These are phyloP conservation scores for Sebastes wilsoni DNA, from an alignment of 2,797 vertebrate species.

Conservation along the genomic window DNA sequence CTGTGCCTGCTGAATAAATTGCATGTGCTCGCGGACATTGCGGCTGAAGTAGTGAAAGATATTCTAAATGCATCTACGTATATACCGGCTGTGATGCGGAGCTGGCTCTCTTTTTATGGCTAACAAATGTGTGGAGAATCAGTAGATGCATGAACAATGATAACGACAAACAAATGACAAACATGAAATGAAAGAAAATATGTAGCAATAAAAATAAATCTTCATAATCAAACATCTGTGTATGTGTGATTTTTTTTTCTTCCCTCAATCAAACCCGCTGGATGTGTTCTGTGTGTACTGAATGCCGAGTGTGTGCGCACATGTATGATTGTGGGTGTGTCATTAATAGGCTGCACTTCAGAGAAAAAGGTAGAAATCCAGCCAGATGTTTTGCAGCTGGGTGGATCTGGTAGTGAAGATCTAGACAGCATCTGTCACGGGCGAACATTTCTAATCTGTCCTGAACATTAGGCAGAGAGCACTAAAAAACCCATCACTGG, in stretches of 20 bases:
- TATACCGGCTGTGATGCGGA: constrained; percentile 10
- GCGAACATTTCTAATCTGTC: constrained; percentile 85
- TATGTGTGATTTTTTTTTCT: constrained; percentile 18
- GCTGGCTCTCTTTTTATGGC: constrained; percentile 44
- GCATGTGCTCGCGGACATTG: constrained; percentile 59
- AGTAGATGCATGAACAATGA: not conserved
- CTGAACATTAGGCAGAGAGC: constrained; percentile 87
- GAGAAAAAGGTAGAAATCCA: constrained; percentile 75
- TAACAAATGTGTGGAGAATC: constrained; percentile 15
- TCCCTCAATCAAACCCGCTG: constrained; percentile 28
- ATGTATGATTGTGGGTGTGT: constrained; percentile 57
- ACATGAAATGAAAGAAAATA: constrained; percentile 2
- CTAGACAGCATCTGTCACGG: constrained; percentile 83
- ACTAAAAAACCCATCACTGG: constrained; percentile 63
- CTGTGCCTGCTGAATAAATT: constrained; percentile 64
- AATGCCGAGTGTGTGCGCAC: constrained; percentile 6
- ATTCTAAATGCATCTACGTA: constrained; percentile 55
- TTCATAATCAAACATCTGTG: constrained; percentile 44
- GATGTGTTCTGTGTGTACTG: constrained; percentile 24
- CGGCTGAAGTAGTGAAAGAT: constrained; percentile 65
- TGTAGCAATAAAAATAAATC: constrained; percentile 13
- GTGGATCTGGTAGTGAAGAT: constrained; percentile 84
- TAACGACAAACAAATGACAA: not conserved
- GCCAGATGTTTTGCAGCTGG: constrained; percentile 91
- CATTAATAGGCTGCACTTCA: constrained; percentile 82